These are phyloP conservation scores for Pilophorus perplexus DNA, from an alignment of 2,888 invertebrate genomes.

Conservation along the genomic window DNA sequence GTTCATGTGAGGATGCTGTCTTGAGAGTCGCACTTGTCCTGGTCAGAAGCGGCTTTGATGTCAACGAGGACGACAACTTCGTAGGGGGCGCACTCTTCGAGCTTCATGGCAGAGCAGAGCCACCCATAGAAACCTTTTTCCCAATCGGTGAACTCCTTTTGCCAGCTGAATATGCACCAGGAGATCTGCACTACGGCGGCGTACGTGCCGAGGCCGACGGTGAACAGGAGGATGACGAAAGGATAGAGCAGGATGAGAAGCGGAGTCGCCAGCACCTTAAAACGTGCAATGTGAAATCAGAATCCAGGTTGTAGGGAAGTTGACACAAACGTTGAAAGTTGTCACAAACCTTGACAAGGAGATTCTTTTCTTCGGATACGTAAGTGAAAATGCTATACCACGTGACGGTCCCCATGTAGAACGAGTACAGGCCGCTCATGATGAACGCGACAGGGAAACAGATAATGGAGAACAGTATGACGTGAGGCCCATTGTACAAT, in stretches of 20 bases:
- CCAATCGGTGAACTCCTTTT: slow-evolving; percentile 68
- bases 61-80: slow-evolving; percentile 67
- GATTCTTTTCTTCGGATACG: slow-evolving; percentile 65
- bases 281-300: background rate
- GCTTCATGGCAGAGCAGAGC: slow-evolving; percentile 64
- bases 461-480: slow-evolving; percentile 63
- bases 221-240: slow-evolving; percentile 64
- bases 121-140: slow-evolving; percentile 79
- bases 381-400: slow-evolving; percentile 74
- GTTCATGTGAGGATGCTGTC: slow-evolving; percentile 44
- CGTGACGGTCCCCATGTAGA: slow-evolving; percentile 71
- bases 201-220: slow-evolving; percentile 65
- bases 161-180: slow-evolving; percentile 66
- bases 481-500: slow-evolving; percentile 62
- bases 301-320: background rate
- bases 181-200: slow-evolving; percentile 65
- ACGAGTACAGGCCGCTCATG: slow-evolving; percentile 65
- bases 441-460: slow-evolving; percentile 66
- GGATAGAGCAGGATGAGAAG: slow-evolving; percentile 68
- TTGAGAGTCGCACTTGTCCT: slow-evolving; percentile 44
- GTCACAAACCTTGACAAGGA: slow-evolving; percentile 56
- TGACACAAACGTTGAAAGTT: background rate
- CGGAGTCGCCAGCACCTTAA: slow-evolving; percentile 61
- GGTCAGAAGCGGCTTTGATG: slow-evolving; percentile 47
- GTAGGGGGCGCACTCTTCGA: slow-evolving; percentile 73